Percentiles rank a stretch among this genome's conserved stretches.
Conservation (phyloP, 2,888 invertebrate genomes). For the Synanthedon myopaeformis region DNA sequence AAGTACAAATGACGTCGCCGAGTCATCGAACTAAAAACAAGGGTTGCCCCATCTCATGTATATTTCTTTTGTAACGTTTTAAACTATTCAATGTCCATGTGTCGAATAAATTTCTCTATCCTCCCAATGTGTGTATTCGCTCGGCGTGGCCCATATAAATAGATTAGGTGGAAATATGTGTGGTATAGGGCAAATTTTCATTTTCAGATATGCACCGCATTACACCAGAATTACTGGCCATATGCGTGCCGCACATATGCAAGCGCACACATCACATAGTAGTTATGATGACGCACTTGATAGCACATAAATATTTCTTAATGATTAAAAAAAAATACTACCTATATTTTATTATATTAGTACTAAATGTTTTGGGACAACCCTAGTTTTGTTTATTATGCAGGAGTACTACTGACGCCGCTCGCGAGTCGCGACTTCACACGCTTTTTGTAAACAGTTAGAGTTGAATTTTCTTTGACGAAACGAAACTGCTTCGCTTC, state of each 20-base stretch:
- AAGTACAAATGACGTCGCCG: slow-evolving; percentile 32
- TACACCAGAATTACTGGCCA: slow-evolving; percentile 71
- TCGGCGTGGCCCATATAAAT: slow-evolving; percentile 33
- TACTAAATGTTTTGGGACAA: slow-evolving; percentile 69
- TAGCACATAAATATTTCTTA: slow-evolving; percentile 65
- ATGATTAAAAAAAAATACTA: slow-evolving; percentile 41
- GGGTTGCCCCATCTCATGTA: slow-evolving; percentile 71
- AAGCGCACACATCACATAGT: slow-evolving; percentile 70
- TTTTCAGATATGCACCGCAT: slow-evolving; percentile 71
- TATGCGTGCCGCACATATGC: slow-evolving; percentile 71
- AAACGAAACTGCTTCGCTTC: slow-evolving; percentile 13
- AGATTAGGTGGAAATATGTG: slow-evolving; percentile 63
- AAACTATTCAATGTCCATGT: slow-evolving; percentile 64
- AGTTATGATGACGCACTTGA: slow-evolving; percentile 64
- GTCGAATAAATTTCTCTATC: slow-evolving; percentile 60
- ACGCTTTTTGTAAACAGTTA: slow-evolving; percentile 42
- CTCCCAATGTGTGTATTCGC: slow-evolving; percentile 52
- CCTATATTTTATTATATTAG: slow-evolving; percentile 22
- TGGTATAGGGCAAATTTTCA: slow-evolving; percentile 70
- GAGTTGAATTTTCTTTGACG: slow-evolving; percentile 18
- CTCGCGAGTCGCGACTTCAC: slow-evolving; percentile 61
- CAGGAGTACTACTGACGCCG: slow-evolving; percentile 54
- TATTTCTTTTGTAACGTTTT: slow-evolving; percentile 57
- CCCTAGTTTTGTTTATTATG: slow-evolving; percentile 60
- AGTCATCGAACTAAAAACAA: slow-evolving; percentile 53